These are phyloP conservation scores for Pseudois nayaur DNA, from an alignment of 2,113 vertebrate genomes.

Conservation along the genomic window DNA sequence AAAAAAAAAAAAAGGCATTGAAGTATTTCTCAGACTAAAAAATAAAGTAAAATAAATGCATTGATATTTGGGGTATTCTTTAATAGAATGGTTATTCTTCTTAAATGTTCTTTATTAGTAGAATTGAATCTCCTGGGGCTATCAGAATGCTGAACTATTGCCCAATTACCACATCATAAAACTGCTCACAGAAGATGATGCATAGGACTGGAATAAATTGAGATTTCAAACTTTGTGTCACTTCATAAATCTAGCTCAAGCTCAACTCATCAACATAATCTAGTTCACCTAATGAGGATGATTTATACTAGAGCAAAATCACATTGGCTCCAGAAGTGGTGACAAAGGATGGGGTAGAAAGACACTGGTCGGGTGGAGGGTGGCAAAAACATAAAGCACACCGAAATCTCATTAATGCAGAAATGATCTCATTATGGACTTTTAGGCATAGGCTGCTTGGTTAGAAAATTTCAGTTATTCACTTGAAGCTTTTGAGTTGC, in stretches of 20 bases:
- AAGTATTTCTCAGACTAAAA: conserved; percentile 51
- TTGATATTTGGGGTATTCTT: conserved; percentile 30
- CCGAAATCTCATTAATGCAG: not conserved
- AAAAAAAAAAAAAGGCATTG: not conserved
- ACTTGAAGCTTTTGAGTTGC: not conserved
- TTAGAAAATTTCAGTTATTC: not conserved
- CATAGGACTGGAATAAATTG: conserved; percentile 52
- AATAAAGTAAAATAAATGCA: conserved; percentile 59
- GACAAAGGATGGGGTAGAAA: not conserved
- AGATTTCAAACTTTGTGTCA: conserved; percentile 43
- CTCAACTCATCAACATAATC: conserved; percentile 64
- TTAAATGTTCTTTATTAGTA: conserved; percentile 55
- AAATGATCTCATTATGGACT: not conserved
- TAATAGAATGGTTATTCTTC: conserved; percentile 44
- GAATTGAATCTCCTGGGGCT: conserved; percentile 53
- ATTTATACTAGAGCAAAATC: conserved; percentile 30
- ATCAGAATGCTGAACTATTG: conserved; percentile 52
- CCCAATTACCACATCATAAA: conserved; percentile 70
- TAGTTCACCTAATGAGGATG: conserved; percentile 49
- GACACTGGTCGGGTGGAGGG: not conserved
- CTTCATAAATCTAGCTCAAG: conserved; percentile 63
- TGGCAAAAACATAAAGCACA: not conserved
- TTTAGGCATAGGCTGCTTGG: not conserved
- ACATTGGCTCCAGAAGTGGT: not conserved
- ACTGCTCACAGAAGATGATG: conserved; percentile 53